Conservation (phyloP, 1,140 invertebrate species). For the Nymphalis io region DNA sequence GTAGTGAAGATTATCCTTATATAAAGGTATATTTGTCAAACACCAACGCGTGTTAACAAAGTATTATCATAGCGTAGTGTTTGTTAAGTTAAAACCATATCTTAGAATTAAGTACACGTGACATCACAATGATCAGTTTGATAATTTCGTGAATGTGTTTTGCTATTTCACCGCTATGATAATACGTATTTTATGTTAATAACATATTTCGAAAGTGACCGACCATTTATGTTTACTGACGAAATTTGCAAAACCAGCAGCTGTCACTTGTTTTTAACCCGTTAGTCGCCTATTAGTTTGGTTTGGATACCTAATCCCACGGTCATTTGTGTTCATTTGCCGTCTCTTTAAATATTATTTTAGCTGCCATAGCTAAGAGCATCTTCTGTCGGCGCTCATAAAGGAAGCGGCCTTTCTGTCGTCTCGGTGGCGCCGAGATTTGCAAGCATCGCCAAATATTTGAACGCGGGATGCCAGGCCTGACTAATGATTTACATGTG, state of each 20-base stretch:
- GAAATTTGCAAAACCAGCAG: constrained; percentile 32
- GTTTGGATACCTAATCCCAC: constrained; percentile 61
- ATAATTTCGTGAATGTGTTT: constrained; percentile 2
- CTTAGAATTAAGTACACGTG: not conserved
- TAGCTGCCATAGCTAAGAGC: constrained; percentile 62
- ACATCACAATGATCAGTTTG: not conserved
- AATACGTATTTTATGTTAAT: constrained; percentile 24
- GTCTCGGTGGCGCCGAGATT: constrained; percentile 59
- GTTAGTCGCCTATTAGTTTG: constrained; percentile 34
- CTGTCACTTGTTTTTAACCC: constrained; percentile 34
- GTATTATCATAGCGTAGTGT: too few species aligned
- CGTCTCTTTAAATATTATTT: constrained; percentile 69
- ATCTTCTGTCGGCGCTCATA: constrained; percentile 41
- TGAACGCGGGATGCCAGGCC: constrained; percentile 50
- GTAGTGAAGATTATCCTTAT: too few species aligned
- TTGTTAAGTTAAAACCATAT: too few species aligned
- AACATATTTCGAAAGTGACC: constrained; percentile 19
- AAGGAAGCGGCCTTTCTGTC: constrained; percentile 52
- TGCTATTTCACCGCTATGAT: constrained; percentile 15
- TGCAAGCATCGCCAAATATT: constrained; percentile 70
- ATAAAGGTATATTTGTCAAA: too few species aligned
- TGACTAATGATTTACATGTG: constrained; percentile 77
- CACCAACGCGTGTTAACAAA: too few species aligned
- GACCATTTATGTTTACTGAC: constrained; percentile 4
- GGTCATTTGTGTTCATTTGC: constrained; percentile 77